Evolutionary conservation across 2,797 vertebrate genomes (phyloP).

Genomic region (Xyrichtys novacula): DNA sequence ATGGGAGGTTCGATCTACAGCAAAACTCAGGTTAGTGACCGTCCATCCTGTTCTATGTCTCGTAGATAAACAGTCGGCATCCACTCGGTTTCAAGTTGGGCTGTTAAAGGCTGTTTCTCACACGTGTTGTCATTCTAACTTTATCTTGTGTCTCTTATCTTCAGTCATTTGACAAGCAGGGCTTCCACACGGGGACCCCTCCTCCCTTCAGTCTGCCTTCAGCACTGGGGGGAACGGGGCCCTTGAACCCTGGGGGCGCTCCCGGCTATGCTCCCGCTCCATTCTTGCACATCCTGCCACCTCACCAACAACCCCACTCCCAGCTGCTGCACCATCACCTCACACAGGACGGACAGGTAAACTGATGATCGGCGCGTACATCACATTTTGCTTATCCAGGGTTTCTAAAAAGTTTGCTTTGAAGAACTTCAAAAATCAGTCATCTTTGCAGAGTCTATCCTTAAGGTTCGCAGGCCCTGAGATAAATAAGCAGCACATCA

Average conservation of each 20-base stretch:
- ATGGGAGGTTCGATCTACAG: constrained; percentile 94
- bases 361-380: constrained; percentile 7
- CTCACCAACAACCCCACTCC: constrained; percentile 97
- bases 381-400: too few relatives aligned
- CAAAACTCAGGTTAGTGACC: constrained; percentile 91
- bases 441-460: background rate
- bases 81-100: background rate
- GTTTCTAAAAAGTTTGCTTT: too few relatives aligned
- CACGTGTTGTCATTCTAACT: background rate
- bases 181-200: constrained; percentile 94
- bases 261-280: constrained; percentile 93
- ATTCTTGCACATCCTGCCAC: constrained; percentile 94
- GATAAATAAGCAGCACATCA: background rate
- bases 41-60: background rate
- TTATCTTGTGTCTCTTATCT: background rate
- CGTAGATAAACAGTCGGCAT: background rate
- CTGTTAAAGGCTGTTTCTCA: background rate
- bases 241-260: constrained; percentile 91
- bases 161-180: constrained; percentile 97
- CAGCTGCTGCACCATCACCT: constrained; percentile 97
- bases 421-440: too few relatives aligned
- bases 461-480: too few relatives aligned
- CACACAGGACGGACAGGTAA: constrained; percentile 94
- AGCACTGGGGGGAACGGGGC: constrained; percentile 91
- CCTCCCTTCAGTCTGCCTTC: constrained; percentile 96